phyloP scores from a whole-genome alignment of 2,113 vertebrate genomes.

The Sebastes schlegelii region DNA sequence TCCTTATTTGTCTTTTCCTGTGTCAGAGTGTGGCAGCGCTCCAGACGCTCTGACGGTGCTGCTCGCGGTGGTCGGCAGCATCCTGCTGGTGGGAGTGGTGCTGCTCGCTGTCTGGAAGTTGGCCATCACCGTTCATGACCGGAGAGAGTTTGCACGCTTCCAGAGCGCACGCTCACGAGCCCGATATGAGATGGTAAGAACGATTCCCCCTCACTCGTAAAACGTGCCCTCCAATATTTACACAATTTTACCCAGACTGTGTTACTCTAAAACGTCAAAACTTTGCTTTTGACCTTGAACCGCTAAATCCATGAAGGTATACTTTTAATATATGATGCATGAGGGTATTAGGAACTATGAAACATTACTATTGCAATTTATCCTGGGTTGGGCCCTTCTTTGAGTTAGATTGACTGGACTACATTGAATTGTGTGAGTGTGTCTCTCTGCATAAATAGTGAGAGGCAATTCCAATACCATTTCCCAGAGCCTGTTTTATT shows the following conservation, averaged over 20 bases:
- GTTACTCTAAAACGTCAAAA: not conserved
- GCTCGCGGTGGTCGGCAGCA: slow-evolving; percentile 91
- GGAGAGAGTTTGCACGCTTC: slow-evolving; percentile 93
- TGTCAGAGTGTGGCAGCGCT: slow-evolving; percentile 88
- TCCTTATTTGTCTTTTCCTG: not conserved
- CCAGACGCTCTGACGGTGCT: slow-evolving; percentile 89
- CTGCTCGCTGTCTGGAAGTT: slow-evolving; percentile 94
- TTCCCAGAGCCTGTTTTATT: no score
- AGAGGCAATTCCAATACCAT: no score
- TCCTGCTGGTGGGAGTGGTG: slow-evolving; percentile 90
- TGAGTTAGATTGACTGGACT: not conserved
- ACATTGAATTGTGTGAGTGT: no score
- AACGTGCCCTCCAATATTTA: not conserved
- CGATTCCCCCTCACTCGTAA: no score
- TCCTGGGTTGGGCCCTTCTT: not conserved
- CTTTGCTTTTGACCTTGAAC: no score
- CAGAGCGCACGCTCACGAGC: slow-evolving; percentile 94
- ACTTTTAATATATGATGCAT: not conserved
- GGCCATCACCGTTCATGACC: slow-evolving; percentile 94
- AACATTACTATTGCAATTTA: not conserved
- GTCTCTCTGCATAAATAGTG: no score
- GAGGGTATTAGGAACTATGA: not conserved
- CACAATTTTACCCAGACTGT: not conserved
- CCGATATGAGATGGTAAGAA: slow-evolving; percentile 94
- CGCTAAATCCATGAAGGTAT: not conserved